Conservation (phyloP, 2,888 invertebrate genomes). For the Meteorus cinctellus region DNA sequence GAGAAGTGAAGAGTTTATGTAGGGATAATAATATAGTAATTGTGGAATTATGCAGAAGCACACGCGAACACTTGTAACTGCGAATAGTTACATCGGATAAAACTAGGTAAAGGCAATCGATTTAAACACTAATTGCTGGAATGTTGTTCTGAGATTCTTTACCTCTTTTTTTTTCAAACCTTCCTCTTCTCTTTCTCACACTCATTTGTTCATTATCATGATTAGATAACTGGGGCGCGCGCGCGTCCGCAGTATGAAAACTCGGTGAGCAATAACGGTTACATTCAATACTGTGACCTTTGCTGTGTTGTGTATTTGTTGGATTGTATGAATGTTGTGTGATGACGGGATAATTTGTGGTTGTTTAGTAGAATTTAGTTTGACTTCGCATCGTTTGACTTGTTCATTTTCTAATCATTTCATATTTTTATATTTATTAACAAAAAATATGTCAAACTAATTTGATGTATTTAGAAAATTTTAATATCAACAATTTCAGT, state of each 20-base stretch:
- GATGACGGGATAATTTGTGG: too few relatives aligned
- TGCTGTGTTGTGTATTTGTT: too few relatives aligned
- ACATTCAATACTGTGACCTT: neutral
- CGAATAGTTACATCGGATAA: constrained; percentile 25
- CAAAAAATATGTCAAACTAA: too few relatives aligned
- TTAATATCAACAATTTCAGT: too few relatives aligned
- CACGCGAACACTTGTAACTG: constrained; percentile 34
- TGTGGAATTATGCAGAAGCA: constrained; percentile 35
- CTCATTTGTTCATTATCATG: constrained; percentile 31
- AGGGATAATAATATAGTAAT: constrained; percentile 31
- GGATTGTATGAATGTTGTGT: too few relatives aligned
- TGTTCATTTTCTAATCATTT: too few relatives aligned
- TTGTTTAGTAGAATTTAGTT: too few relatives aligned
- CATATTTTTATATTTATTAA: too few relatives aligned
- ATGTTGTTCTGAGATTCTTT: constrained; percentile 16
- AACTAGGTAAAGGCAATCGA: constrained; percentile 32
- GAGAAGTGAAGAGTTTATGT: neutral
- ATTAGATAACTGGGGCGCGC: neutral
- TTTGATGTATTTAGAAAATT: too few relatives aligned
- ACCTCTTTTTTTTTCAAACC: neutral
- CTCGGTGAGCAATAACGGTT: neutral
- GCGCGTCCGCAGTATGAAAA: neutral
- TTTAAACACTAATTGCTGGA: constrained; percentile 38
- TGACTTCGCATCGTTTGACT: too few relatives aligned
- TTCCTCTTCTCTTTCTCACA: neutral